A percentile compares a stretch with the other conserved stretches of the same genome.
These are phyloP conservation scores for Danaus melanippus DNA, from an alignment of 1,140 invertebrate genomes.

Conservation along the genomic window DNA sequence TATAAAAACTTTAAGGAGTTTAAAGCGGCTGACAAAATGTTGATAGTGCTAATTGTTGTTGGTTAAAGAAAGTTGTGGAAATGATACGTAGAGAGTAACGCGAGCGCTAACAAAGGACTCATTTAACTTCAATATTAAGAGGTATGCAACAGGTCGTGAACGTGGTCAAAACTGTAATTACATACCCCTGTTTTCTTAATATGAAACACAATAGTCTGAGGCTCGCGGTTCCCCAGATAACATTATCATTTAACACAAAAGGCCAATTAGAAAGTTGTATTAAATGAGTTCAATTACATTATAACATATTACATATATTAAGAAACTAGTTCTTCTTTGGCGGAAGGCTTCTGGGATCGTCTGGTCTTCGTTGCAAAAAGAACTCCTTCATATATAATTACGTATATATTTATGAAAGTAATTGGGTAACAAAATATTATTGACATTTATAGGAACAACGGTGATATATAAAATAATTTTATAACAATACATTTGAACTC, in stretches of 20 bases:
- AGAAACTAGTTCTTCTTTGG: too few relatives aligned
- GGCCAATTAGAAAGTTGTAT: slow-evolving; percentile 4
- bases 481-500: too few relatives aligned
- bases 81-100: slow-evolving; percentile 9
- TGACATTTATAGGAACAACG: slow-evolving; percentile 5
- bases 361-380: too few relatives aligned
- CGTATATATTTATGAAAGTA: neutral
- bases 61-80: slow-evolving; percentile 9
- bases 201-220: slow-evolving; percentile 47
- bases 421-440: neutral
- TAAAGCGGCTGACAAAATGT: too few relatives aligned
- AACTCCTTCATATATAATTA: too few relatives aligned
- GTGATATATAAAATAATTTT: neutral
- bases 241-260: neutral
- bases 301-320: too few relatives aligned
- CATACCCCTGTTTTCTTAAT: slow-evolving; percentile 53
- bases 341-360: too few relatives aligned
- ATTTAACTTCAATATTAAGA: slow-evolving; percentile 28
- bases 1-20: too few relatives aligned
- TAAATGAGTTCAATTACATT: neutral
- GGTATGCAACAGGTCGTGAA: slow-evolving; percentile 50
- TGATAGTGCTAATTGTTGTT: neutral
- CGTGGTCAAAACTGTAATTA: slow-evolving; percentile 56
- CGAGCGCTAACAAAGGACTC: slow-evolving; percentile 20
- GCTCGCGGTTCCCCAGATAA: slow-evolving; percentile 9